A percentile compares a stretch with the other conserved stretches of the same genome.
Conservation (phyloP, 2,888 invertebrate species). For the Noctua janthe region DNA sequence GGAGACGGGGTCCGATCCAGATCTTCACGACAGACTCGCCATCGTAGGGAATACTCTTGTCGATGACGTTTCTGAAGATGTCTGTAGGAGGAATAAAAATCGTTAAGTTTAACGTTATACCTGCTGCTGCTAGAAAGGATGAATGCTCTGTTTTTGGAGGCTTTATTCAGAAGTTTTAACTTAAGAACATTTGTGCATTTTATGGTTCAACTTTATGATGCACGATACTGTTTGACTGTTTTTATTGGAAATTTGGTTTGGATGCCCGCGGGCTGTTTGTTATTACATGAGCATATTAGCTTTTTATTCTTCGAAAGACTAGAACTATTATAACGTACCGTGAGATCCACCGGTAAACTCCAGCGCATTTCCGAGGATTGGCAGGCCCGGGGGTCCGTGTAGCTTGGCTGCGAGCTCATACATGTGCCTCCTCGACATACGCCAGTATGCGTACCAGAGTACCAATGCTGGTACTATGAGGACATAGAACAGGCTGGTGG, state of each 20-base stretch:
- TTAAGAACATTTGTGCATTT: neutral
- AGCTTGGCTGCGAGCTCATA: constrained; percentile 93
- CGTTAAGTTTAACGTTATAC: constrained; percentile 13
- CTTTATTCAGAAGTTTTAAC: constrained; percentile 2
- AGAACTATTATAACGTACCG: constrained; percentile 86
- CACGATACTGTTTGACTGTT: constrained; percentile 19
- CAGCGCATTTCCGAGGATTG: constrained; percentile 94
- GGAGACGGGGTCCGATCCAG: constrained; percentile 94
- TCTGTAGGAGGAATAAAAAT: constrained; percentile 83
- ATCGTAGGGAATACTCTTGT: constrained; percentile 89
- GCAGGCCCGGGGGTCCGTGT: constrained; percentile 93
- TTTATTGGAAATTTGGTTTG: constrained; percentile 8
- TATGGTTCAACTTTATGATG: constrained; percentile 15
- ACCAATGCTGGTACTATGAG: constrained; percentile 93
- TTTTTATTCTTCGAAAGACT: neutral
- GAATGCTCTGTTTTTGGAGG: neutral
- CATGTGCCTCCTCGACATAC: constrained; percentile 93
- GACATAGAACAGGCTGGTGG: constrained; percentile 93
- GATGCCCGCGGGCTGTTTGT: neutral
- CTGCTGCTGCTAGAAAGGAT: neutral
- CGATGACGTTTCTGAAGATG: constrained; percentile 92
- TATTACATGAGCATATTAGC: neutral
- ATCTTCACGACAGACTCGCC: constrained; percentile 90
- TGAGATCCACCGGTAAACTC: constrained; percentile 94
- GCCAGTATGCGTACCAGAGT: constrained; percentile 94